These are phyloP conservation scores for Drosophila hydei DNA, from an alignment of 1,140 invertebrate genomes.

Conservation along the genomic window DNA sequence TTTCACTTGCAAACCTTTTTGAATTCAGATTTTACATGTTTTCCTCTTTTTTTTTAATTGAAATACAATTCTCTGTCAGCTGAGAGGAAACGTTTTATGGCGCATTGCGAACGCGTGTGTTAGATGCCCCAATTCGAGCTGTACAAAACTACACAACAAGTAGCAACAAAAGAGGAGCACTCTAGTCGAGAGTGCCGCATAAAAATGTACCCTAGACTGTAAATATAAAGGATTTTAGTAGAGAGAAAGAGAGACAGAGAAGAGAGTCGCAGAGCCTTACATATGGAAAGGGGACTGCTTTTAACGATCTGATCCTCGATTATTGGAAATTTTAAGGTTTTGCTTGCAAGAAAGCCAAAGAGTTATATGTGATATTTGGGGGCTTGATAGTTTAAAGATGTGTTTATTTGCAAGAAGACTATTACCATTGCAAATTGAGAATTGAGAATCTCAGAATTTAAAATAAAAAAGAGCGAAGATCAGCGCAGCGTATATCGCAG, in stretches of 20 bases:
- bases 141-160: conserved; percentile 2
- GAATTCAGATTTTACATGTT: neutral
- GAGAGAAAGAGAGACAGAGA: neutral
- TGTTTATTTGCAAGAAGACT: no score
- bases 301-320: no score
- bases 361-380: no score
- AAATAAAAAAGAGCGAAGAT: no score
- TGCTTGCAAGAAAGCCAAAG: no score
- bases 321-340: no score
- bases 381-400: no score
- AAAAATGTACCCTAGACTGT: neutral
- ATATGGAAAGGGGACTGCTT: no score
- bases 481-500: no score
- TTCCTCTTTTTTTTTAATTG: neutral
- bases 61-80: neutral
- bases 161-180: neutral
- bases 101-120: neutral
- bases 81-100: neutral
- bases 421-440: no score
- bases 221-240: neutral
- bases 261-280: no score
- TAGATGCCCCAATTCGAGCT: neutral
- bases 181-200: neutral
- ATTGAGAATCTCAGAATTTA: no score
- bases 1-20: neutral